Evolutionary conservation across 2,797 vertebrate species (phyloP).

Genomic region (Myoxocephalus aenaeus): DNA sequence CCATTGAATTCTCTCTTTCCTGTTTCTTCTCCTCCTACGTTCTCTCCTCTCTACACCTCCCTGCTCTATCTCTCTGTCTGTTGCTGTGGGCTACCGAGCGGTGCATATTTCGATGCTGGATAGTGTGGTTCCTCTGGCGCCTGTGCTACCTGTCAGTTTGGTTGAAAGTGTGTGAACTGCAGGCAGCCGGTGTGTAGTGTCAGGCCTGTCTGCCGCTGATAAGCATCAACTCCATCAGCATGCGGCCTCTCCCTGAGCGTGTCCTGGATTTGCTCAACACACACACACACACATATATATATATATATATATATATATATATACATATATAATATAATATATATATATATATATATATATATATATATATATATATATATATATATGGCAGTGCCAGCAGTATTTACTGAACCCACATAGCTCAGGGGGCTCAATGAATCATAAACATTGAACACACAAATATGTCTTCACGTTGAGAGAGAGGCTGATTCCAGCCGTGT

Average conservation of each 20-base stretch:
- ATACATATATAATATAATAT: neutral
- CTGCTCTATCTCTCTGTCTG: slow-evolving; percentile 27
- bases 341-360: neutral
- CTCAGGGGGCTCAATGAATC: slow-evolving; percentile 44
- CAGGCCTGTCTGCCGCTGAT: slow-evolving; percentile 68
- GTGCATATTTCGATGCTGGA: slow-evolving; percentile 21
- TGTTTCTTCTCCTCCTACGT: neutral
- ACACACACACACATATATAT: slow-evolving; percentile 6
- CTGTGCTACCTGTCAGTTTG: slow-evolving; percentile 35
- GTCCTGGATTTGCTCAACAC: slow-evolving; percentile 58
- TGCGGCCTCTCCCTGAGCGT: slow-evolving; percentile 58
- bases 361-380: neutral
- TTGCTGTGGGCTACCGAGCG: slow-evolving; percentile 25
- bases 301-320: neutral
- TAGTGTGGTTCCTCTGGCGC: slow-evolving; percentile 41
- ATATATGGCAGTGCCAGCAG: slow-evolving; percentile 21
- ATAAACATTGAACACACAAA: slow-evolving; percentile 43
- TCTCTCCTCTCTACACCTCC: slow-evolving; percentile 5
- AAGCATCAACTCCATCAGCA: slow-evolving; percentile 69
- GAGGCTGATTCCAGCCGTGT: slow-evolving; percentile 13
- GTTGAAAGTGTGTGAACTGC: slow-evolving; percentile 21
- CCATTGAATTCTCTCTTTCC: slow-evolving; percentile 17
- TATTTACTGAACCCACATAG: slow-evolving; percentile 55
- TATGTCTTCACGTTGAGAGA: slow-evolving; percentile 32
- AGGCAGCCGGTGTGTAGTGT: slow-evolving; percentile 45